phyloP scores from a whole-genome alignment of 2,113 vertebrate species.

The Spea bombifrons region DNA sequence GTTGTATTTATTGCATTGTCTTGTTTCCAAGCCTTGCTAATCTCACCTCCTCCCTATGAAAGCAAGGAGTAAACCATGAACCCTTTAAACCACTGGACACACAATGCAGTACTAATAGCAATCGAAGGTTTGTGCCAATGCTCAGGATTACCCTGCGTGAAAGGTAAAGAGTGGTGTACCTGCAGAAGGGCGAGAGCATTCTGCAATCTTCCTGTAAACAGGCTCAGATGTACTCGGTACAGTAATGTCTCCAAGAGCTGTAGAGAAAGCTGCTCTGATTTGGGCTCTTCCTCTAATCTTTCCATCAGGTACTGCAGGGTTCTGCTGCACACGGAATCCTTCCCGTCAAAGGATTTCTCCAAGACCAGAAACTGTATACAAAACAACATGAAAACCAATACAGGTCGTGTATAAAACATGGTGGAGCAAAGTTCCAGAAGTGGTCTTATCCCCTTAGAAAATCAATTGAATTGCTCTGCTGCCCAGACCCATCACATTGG shows the following conservation, averaged over 20 bases:
- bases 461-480: too few species aligned
- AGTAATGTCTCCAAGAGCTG: conserved; percentile 87
- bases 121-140: too few species aligned
- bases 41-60: too few species aligned
- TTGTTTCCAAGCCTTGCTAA: too few species aligned
- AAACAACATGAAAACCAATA: conserved; percentile 35
- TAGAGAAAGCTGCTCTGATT: conserved; percentile 75
- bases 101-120: too few species aligned
- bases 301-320: conserved; percentile 78
- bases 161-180: conserved; percentile 60
- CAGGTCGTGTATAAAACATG: neutral
- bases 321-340: conserved; percentile 85
- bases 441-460: too few species aligned
- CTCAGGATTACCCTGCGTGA: too few species aligned
- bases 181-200: conserved; percentile 80
- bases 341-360: conserved; percentile 89
- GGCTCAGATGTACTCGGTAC: conserved; percentile 81
- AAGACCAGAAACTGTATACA: conserved; percentile 79
- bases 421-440: too few species aligned
- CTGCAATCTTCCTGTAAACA: conserved; percentile 82
- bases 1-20: too few species aligned
- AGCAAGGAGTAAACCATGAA: too few species aligned
- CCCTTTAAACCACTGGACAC: too few species aligned
- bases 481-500: too few species aligned
- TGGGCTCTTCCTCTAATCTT: conserved; percentile 51